A percentile compares a stretch with the other conserved stretches of the same genome.
Conservation (phyloP, 2,113 vertebrate species). For the Eurypyga helias region DNA sequence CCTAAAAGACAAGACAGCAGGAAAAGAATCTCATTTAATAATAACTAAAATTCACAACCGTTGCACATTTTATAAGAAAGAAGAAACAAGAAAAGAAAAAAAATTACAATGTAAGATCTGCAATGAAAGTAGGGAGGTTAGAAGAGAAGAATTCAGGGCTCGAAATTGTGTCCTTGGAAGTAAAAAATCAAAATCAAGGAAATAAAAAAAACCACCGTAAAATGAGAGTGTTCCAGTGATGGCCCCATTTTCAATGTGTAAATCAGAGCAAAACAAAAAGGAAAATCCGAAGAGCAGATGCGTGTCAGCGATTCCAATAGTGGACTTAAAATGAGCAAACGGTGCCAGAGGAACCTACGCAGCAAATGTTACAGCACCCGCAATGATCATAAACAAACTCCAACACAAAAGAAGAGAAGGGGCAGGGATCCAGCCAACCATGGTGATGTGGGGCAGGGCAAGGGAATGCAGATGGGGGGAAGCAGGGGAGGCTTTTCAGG, state of each 20-base stretch:
- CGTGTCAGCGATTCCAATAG: conserved; percentile 43
- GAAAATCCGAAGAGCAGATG: conserved; percentile 53
- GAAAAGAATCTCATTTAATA: conserved; percentile 47
- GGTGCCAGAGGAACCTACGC: conserved; percentile 56
- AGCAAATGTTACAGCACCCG: conserved; percentile 18
- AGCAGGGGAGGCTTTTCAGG: conserved; percentile 57
- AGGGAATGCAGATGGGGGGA: conserved; percentile 30
- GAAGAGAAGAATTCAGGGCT: conserved; percentile 73
- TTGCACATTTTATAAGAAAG: conserved; percentile 29
- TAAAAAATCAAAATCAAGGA: conserved; percentile 36
- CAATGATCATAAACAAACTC: not conserved
- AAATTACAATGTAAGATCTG: conserved; percentile 74
- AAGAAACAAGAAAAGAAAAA: conserved; percentile 48
- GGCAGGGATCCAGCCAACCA: conserved; percentile 19
- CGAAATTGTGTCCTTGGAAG: conserved; percentile 77
- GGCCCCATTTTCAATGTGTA: conserved; percentile 61
- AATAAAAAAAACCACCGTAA: not conserved
- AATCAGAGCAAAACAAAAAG: conserved; percentile 51
- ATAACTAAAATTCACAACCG: not conserved
- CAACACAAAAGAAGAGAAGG: not conserved
- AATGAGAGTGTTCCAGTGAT: conserved; percentile 51
- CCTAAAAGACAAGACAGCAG: conserved; percentile 77
- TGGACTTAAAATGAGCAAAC: conserved; percentile 57
- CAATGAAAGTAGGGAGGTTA: conserved; percentile 75
- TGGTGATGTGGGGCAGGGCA: not conserved